Conservation (phyloP, 2,797 vertebrate genomes). For the Bradypus variegatus region DNA sequence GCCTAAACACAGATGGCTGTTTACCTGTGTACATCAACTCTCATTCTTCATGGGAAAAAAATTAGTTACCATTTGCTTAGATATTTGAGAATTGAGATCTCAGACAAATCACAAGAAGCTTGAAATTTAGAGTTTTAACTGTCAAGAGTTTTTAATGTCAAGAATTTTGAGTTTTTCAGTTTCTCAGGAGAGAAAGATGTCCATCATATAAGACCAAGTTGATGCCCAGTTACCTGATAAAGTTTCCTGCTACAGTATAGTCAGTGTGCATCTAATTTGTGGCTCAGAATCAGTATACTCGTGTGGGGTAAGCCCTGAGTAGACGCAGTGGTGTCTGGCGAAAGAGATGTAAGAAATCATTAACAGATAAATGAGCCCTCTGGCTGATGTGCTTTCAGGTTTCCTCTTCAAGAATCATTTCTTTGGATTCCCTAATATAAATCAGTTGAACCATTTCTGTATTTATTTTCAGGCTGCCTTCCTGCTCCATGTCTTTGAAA, state of each 20-base stretch:
- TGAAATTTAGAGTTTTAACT: background rate
- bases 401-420: background rate
- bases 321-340: too few species aligned
- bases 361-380: background rate
- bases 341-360: too few species aligned
- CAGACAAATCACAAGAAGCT: background rate
- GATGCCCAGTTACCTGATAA: background rate
- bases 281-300: background rate
- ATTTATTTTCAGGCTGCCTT: background rate
- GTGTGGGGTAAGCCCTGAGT: accelerated
- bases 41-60: background rate
- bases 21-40: background rate
- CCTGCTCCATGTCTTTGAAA: background rate
- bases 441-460: background rate
- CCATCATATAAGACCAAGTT: background rate
- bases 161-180: background rate
- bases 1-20: accelerated
- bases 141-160: too few species aligned
- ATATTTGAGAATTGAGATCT: background rate
- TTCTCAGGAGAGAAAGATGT: background rate
- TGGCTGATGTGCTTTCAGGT: background rate
- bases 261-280: accelerated
- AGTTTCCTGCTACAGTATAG: too few species aligned
- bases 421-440: accelerated
- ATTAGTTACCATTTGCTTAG: background rate